Evolutionary conservation across 2,888 invertebrate genomes (phyloP), one percentile per base, ranked within the genome.

Genomic region (Elgonia sp.): DNA sequence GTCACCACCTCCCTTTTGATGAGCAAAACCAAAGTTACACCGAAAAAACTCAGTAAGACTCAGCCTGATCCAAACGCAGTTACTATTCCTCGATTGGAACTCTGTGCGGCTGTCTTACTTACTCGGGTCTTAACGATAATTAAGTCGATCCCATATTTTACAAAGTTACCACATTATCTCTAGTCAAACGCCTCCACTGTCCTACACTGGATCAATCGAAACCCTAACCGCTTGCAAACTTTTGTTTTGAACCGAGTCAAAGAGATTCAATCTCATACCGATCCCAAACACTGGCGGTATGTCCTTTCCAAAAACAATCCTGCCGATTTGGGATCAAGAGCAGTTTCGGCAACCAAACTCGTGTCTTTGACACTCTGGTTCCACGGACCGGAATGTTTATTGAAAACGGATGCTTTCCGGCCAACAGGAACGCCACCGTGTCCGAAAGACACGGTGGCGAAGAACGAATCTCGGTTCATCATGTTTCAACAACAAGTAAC

Each of bases 211-310:
- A 29, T 29, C 29, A 29, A 29, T 5, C 29, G 29, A 3, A 5
- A 29, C 29, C 29, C 29, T 12, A 55, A 2, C 2, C 14, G n/a
- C 14, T 53, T 14, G 53, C 53, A 14, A n/a, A n/a, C n/a, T 4
- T 7, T 57, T 18, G 55, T 72, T 0, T 53, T 29, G 1, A 70
- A 53, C 18, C 50, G 53, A 4, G 37, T 70, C 18, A 3, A 53
- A 0, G 9, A 0, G 9, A 53, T 70, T 37, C 42, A 37, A 0
- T 18, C 50, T 3, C 4, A 1, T 7, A 3, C 53, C 2, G 37
- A 53, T 12, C 50, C 29, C 0, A 37, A 53, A 37, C n/a, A 37
- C 3, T 70, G 70, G 70, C 70, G 53, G 2, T 53, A 70, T n/a
- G 70, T 53, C 9, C 53, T 3, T 7, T 9, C 10, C n/a, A n/a